Evolutionary conservation across 2,888 invertebrate species (phyloP).

Genomic region (Tupiocoris notatus): DNA sequence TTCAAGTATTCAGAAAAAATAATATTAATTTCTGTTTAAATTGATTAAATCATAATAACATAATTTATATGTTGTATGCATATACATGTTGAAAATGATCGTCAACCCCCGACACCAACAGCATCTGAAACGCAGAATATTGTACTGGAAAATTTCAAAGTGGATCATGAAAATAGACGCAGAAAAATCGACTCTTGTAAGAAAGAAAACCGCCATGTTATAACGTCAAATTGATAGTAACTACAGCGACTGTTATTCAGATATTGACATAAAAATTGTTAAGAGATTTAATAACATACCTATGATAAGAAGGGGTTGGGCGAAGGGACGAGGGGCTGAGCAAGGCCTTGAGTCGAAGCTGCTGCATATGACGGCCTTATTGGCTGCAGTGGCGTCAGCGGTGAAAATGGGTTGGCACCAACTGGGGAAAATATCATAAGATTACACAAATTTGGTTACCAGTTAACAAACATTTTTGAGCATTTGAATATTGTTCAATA

Average conservation of each 20-base stretch:
- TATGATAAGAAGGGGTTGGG: slow-evolving; percentile 69
- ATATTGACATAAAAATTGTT: neutral
- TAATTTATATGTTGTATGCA: slow-evolving; percentile 25
- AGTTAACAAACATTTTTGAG: neutral
- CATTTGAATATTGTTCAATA: too few species aligned
- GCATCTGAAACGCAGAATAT: neutral
- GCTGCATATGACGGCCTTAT: slow-evolving; percentile 44
- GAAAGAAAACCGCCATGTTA: too few species aligned
- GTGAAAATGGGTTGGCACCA: slow-evolving; percentile 49
- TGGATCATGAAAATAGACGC: too few species aligned
- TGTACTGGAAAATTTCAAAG: too few species aligned
- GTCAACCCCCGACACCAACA: neutral
- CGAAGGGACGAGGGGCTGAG: slow-evolving; percentile 51
- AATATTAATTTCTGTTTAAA: slow-evolving; percentile 9
- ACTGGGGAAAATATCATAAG: slow-evolving; percentile 44
- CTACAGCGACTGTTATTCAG: neutral
- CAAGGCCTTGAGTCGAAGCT: slow-evolving; percentile 45
- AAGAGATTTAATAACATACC: slow-evolving; percentile 14
- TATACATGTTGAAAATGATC: neutral
- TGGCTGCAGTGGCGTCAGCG: slow-evolving; percentile 46
- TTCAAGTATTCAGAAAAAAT: neutral
- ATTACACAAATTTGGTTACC: too few species aligned
- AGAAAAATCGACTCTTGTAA: too few species aligned
- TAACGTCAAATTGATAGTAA: too few species aligned
- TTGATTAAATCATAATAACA: slow-evolving; percentile 28